These are phyloP conservation scores for Telmatochromis sp. DNA, from an alignment of 2,113 vertebrate species.

Conservation along the genomic window DNA sequence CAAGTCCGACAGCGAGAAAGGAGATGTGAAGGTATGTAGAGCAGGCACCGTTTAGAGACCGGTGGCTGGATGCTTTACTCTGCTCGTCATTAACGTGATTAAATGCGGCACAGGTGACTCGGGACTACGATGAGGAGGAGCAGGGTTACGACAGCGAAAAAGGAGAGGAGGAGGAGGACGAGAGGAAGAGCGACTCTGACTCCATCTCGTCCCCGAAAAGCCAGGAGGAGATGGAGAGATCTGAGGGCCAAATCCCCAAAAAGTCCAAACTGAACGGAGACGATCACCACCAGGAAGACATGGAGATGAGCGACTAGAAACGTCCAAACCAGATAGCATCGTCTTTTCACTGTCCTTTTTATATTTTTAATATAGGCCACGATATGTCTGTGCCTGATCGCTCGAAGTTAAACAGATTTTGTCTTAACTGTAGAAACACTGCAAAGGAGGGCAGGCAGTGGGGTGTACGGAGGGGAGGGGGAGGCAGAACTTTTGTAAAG, in stretches of 20 bases:
- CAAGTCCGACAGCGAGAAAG: constrained; percentile 90
- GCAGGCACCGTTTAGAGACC: fast-evolving
- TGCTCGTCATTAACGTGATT: neutral
- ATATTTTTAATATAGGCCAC: constrained; percentile 63
- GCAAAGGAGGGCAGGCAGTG: constrained; percentile 15
- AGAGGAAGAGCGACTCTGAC: constrained; percentile 77
- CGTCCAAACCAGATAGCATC: constrained; percentile 11
- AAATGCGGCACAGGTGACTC: constrained; percentile 84
- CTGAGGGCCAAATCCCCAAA: constrained; percentile 62
- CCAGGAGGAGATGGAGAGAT: constrained; percentile 71
- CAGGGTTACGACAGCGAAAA: constrained; percentile 96
- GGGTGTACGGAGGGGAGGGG: constrained; percentile 46
- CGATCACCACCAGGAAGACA: constrained; percentile 95
- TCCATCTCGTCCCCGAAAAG: constrained; percentile 72
- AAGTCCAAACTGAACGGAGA: constrained; percentile 93
- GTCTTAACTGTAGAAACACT: constrained; percentile 66
- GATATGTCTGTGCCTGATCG: constrained; percentile 38
- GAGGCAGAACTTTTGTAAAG: constrained; percentile 41
- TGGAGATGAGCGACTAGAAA: constrained; percentile 96
- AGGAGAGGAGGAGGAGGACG: constrained; percentile 83
- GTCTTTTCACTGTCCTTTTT: constrained; percentile 67
- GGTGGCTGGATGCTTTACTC: neutral
- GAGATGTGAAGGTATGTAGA: constrained; percentile 84
- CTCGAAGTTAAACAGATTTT: constrained; percentile 28
- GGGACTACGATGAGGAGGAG: constrained; percentile 97